phyloP scores from a whole-genome alignment of 2,888 invertebrate species.

The Labia minor region DNA sequence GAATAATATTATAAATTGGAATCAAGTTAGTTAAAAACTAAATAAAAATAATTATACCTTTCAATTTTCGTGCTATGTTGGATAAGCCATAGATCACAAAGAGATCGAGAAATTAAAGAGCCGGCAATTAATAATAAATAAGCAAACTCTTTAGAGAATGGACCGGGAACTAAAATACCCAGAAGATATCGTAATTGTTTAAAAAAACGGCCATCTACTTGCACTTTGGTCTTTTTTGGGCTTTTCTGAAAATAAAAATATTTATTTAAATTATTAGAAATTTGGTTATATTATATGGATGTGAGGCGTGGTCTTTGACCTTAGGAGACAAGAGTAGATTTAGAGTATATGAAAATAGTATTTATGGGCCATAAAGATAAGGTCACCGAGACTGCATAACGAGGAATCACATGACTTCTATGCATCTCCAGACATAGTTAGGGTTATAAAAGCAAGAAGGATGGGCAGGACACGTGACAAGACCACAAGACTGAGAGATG shows the following conservation, averaged over 20 bases:
- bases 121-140: constrained; percentile 63
- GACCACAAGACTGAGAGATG: too few species aligned
- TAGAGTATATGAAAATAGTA: neutral
- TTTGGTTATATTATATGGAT: too few species aligned
- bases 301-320: too few species aligned
- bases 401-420: too few species aligned
- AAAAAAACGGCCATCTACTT: constrained; percentile 64
- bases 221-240: constrained; percentile 47
- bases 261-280: constrained; percentile 33
- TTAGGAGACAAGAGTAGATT: neutral
- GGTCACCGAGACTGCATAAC: too few species aligned
- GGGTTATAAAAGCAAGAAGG: too few species aligned
- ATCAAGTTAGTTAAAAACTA: too few species aligned
- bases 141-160: constrained; percentile 64
- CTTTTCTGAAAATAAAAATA: constrained; percentile 33
- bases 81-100: constrained; percentile 97
- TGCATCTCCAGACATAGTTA: too few species aligned
- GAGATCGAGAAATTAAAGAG: constrained; percentile 74
- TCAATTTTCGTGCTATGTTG: constrained; percentile 88
- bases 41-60: too few species aligned
- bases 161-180: constrained; percentile 67
- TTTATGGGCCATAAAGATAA: neutral
- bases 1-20: too few species aligned
- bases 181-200: constrained; percentile 56
- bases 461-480: too few species aligned